Evolutionary conservation across 2,888 invertebrate species (phyloP).

Genomic region (Tetropium fuscum): DNA sequence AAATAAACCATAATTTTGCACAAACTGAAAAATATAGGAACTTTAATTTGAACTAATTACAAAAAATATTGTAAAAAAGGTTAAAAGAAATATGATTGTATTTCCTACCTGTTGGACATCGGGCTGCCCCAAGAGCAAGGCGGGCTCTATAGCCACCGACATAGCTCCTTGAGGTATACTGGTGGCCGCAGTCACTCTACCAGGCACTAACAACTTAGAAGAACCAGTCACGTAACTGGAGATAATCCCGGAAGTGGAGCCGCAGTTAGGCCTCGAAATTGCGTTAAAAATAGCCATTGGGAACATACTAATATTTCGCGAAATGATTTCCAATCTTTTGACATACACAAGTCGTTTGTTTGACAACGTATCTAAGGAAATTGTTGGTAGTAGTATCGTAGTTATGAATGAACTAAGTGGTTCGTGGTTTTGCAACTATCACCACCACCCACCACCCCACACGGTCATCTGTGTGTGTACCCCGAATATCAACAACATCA

Average conservation of each 20-base stretch:
- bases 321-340: slow-evolving; percentile 9
- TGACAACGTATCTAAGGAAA: slow-evolving; percentile 23
- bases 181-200: slow-evolving; percentile 58
- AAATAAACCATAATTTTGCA: too few species aligned
- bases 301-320: slow-evolving; percentile 47
- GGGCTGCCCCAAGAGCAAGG: slow-evolving; percentile 56
- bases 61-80: too few species aligned
- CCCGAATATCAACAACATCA: slow-evolving; percentile 43
- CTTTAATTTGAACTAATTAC: too few species aligned
- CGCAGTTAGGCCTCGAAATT: slow-evolving; percentile 33
- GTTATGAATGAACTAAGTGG: slow-evolving; percentile 54
- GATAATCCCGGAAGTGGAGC: slow-evolving; percentile 42
- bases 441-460: slow-evolving; percentile 56
- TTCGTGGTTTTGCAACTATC: slow-evolving; percentile 55
- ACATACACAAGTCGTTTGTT: slow-evolving; percentile 16
- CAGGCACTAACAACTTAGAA: slow-evolving; percentile 59
- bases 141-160: slow-evolving; percentile 56
- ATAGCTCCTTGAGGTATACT: slow-evolving; percentile 60
- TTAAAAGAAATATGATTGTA: too few species aligned
- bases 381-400: slow-evolving; percentile 35
- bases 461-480: slow-evolving; percentile 53
- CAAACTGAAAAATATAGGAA: too few species aligned
- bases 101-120: slow-evolving; percentile 62
- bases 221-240: slow-evolving; percentile 55
- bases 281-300: slow-evolving; percentile 49